Percentiles rank a stretch among this genome's conserved stretches.
Evolutionary conservation across 2,797 vertebrate species (phyloP).

Genomic region (Trematomus bernacchii): DNA sequence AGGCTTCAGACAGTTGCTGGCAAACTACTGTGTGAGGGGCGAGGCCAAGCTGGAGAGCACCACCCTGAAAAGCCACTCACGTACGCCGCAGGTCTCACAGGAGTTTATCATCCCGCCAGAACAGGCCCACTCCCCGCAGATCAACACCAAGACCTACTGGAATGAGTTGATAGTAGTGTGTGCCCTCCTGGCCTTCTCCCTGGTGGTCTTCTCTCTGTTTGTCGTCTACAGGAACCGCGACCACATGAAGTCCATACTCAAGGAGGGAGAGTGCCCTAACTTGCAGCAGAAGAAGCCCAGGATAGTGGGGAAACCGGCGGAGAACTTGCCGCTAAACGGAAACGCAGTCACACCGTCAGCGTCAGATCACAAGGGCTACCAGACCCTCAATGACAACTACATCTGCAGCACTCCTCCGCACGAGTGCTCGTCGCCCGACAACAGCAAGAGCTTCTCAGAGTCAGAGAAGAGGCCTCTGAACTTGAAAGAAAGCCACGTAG

Average conservation of each 20-base stretch:
- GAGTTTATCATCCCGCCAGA: constrained; percentile 75
- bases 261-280: constrained; percentile 87
- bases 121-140: constrained; percentile 75
- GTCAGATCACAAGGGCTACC: constrained; percentile 95
- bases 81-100: constrained; percentile 62
- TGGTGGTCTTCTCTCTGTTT: constrained; percentile 89
- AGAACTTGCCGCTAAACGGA: constrained; percentile 93
- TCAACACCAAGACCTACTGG: constrained; percentile 93
- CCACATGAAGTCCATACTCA: constrained; percentile 93
- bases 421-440: constrained; percentile 85
- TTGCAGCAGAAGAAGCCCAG: constrained; percentile 89
- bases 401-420: constrained; percentile 88
- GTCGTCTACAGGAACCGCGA: constrained; percentile 90
- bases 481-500: constrained; percentile 91
- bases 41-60: constrained; percentile 72
- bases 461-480: constrained; percentile 92
- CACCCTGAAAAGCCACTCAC: constrained; percentile 70
- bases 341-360: constrained; percentile 78
- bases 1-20: constrained; percentile 91
- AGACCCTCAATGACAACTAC: constrained; percentile 94
- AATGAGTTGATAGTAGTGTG: constrained; percentile 95
- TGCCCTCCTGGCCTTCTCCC: constrained; percentile 84
- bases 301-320: constrained; percentile 83
- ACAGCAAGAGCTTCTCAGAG: constrained; percentile 88
- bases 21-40: constrained; percentile 91